These are phyloP conservation scores for Panagrolaimus sp. DNA, from an alignment of 1,140 invertebrate genomes.

Conservation along the genomic window DNA sequence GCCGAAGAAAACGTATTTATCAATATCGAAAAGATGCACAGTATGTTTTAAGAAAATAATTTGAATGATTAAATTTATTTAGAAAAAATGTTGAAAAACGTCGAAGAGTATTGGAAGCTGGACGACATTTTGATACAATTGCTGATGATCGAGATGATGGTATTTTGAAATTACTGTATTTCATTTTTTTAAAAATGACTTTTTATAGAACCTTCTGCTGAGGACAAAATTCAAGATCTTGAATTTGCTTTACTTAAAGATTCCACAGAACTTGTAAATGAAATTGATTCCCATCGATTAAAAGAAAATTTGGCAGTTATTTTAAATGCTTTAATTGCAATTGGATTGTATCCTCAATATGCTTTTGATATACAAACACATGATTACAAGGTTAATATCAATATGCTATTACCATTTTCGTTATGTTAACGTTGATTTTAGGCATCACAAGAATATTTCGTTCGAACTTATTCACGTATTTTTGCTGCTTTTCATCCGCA, in stretches of 20 bases:
- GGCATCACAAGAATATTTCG: conserved; percentile 36
- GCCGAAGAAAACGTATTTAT: conserved; percentile 16
- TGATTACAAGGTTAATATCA: background rate
- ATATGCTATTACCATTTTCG: background rate
- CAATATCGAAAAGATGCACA: conserved; percentile 33
- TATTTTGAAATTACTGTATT: background rate
- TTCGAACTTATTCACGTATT: conserved; percentile 34
- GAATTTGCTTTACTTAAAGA: conserved; percentile 39
- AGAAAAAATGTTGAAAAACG: conserved; percentile 28
- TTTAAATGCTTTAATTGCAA: conserved; percentile 34
- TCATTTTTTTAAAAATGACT: background rate
- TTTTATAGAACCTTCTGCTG: conserved; percentile 7
- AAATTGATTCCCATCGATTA: conserved; percentile 29
- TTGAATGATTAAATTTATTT: conserved; percentile 36
- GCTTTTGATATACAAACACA: conserved; percentile 33
- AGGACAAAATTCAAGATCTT: conserved; percentile 24
- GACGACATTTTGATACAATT: conserved; percentile 23
- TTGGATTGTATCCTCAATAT: conserved; percentile 44
- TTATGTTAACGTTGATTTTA: background rate
- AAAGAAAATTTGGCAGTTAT: conserved; percentile 27
- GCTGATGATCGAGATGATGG: background rate
- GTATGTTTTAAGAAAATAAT: background rate
- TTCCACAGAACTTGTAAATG: conserved; percentile 20
- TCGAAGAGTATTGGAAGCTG: conserved; percentile 35
- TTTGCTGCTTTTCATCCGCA: conserved; percentile 42